Evolutionary conservation across 2,797 vertebrate genomes (phyloP).

Genomic region (Takifugu rubripes): DNA sequence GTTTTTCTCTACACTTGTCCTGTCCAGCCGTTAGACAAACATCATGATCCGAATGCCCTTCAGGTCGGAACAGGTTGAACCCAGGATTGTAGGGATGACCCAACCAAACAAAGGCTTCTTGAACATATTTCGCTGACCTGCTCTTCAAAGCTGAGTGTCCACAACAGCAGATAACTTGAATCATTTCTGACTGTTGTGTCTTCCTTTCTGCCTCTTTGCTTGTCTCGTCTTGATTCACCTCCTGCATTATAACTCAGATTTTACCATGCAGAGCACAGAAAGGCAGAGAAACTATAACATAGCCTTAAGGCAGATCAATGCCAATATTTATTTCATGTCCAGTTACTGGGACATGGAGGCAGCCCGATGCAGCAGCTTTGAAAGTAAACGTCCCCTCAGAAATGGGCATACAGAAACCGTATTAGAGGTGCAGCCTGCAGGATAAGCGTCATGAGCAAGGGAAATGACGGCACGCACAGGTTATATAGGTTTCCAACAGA

Average conservation of each 20-base stretch:
- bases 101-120: no score
- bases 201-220: slow-evolving; percentile 1
- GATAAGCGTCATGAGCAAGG: slow-evolving; percentile 33
- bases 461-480: slow-evolving; percentile 34
- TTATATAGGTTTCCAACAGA: slow-evolving; percentile 47
- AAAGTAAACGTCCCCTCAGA: slow-evolving; percentile 37
- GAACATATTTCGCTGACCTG: background rate
- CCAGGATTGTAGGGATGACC: no score
- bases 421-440: slow-evolving; percentile 41
- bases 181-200: background rate
- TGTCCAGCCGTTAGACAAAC: no score
- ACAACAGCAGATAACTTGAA: background rate
- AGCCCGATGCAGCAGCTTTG: slow-evolving; percentile 26
- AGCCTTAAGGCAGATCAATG: slow-evolving; percentile 51
- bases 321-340: slow-evolving; percentile 61
- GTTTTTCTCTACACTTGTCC: no score
- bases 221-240: background rate
- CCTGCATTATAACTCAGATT: slow-evolving; percentile 9
- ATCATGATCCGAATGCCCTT: no score
- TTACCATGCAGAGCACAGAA: slow-evolving; percentile 32
- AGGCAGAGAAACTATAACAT: slow-evolving; percentile 4
- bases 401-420: slow-evolving; percentile 18
- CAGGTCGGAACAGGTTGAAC: no score
- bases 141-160: background rate
- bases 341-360: slow-evolving; percentile 41